A percentile compares a stretch with the other conserved stretches of the same genome.
Conservation (phyloP, 1,140 invertebrate species). For the Cotesia typhae region DNA sequence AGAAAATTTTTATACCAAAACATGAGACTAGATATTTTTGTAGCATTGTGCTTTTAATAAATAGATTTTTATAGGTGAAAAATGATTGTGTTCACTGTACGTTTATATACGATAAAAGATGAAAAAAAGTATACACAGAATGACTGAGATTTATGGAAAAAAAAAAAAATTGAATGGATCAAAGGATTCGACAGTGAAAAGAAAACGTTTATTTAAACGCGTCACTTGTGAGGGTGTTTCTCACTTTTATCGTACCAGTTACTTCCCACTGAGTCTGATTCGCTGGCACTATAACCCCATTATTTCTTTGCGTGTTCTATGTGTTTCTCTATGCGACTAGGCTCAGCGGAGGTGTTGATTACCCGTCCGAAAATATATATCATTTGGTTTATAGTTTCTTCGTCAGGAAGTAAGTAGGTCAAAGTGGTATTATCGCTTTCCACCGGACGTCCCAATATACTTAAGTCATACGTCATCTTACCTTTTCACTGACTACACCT, state of each 20-base stretch:
- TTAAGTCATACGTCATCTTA: constrained; percentile 8
- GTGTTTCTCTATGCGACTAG: too few relatives aligned
- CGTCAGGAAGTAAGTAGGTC: constrained; percentile 19
- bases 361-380: constrained; percentile 13
- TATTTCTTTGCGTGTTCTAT: constrained; percentile 7
- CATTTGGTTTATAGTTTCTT: constrained; percentile 3
- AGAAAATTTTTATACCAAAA: too few relatives aligned
- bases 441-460: constrained; percentile 10
- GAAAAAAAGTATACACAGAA: too few relatives aligned
- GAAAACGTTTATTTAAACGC: constrained; percentile 40
- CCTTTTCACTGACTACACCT: background rate
- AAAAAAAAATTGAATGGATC: constrained; percentile 25
- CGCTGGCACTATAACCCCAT: constrained; percentile 34
- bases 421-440: constrained; percentile 26
- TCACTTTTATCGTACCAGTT: constrained; percentile 38
- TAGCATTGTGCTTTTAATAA: too few relatives aligned
- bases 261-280: constrained; percentile 12
- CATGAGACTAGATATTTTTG: too few relatives aligned
- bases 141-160: constrained; percentile 4
- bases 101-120: too few relatives aligned
- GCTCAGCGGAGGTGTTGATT: too few relatives aligned
- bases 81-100: too few relatives aligned
- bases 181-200: constrained; percentile 29
- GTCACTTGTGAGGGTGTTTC: constrained; percentile 8
- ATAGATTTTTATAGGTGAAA: too few relatives aligned